These are phyloP conservation scores for Schizaphis graminum DNA, from an alignment of 2,888 invertebrate genomes.

Conservation along the genomic window DNA sequence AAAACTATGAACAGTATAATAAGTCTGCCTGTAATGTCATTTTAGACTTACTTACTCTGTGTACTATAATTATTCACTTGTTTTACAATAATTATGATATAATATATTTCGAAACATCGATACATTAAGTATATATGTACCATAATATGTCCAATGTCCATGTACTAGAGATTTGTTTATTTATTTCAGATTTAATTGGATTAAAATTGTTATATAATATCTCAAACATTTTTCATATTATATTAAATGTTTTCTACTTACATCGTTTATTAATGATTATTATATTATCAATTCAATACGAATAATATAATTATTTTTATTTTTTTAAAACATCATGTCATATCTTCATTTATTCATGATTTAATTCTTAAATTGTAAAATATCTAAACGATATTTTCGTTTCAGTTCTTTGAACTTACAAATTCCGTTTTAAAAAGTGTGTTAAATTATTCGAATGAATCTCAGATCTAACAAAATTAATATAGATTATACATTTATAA, in stretches of 20 bases:
- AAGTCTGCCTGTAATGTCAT: neutral
- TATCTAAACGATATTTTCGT: neutral
- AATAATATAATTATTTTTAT: neutral
- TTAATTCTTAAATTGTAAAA: neutral
- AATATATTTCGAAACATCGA: neutral
- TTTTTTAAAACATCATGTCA: neutral
- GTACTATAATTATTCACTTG: neutral
- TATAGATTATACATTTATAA: constrained; percentile 4
- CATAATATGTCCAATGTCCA: neutral
- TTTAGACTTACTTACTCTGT: neutral
- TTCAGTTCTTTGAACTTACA: neutral
- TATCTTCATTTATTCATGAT: neutral
- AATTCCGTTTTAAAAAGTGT: neutral
- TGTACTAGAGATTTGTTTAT: neutral
- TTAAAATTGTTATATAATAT: neutral
- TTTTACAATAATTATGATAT: neutral
- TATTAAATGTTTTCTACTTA: neutral
- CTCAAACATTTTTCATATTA: neutral
- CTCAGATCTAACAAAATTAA: neutral
- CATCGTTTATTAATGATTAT: neutral
- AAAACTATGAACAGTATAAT: neutral
- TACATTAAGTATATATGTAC: neutral
- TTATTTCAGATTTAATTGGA: neutral
- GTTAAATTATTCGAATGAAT: neutral
- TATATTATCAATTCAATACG: neutral